A percentile compares a stretch with the other conserved stretches of the same genome.
These are phyloP conservation scores for Chrysolina americana DNA, from an alignment of 2,888 invertebrate species.

Conservation along the genomic window DNA sequence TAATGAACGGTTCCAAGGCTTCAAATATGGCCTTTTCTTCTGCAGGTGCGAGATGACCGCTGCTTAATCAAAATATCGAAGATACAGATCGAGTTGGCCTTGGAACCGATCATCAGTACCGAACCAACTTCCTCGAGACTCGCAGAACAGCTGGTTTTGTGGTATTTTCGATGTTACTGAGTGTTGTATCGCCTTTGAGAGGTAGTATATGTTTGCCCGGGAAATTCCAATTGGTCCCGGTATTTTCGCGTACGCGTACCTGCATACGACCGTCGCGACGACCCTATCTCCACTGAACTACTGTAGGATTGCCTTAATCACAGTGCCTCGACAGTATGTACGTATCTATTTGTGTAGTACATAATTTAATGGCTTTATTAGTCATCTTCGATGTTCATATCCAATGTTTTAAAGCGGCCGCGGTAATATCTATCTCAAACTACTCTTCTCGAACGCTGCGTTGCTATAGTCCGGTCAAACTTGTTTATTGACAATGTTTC, in stretches of 20 bases:
- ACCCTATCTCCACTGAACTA: constrained; percentile 76
- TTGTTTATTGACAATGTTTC: not conserved
- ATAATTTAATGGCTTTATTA: constrained; percentile 66
- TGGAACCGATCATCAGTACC: not conserved
- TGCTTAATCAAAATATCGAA: too few species aligned
- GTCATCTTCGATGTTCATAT: constrained; percentile 61
- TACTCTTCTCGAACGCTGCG: constrained; percentile 40
- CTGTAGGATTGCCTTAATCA: constrained; percentile 88
- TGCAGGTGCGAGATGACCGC: too few species aligned
- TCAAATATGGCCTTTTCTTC: too few species aligned
- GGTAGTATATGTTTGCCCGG: constrained; percentile 38
- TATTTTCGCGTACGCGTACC: constrained; percentile 55
- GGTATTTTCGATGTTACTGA: not conserved
- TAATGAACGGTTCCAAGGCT: too few species aligned
- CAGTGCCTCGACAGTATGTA: constrained; percentile 79
- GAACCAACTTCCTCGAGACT: not conserved
- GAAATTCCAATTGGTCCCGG: constrained; percentile 38
- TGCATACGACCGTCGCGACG: constrained; percentile 64
- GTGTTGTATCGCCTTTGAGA: constrained; percentile 12
- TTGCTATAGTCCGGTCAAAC: not conserved
- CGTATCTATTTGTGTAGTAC: constrained; percentile 69
- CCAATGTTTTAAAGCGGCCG: constrained; percentile 60
- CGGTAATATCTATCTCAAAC: constrained; percentile 57
- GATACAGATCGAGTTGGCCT: not conserved
- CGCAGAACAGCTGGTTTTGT: not conserved